Conservation (phyloP, 2,797 vertebrate genomes). For the Florisuga fusca region DNA sequence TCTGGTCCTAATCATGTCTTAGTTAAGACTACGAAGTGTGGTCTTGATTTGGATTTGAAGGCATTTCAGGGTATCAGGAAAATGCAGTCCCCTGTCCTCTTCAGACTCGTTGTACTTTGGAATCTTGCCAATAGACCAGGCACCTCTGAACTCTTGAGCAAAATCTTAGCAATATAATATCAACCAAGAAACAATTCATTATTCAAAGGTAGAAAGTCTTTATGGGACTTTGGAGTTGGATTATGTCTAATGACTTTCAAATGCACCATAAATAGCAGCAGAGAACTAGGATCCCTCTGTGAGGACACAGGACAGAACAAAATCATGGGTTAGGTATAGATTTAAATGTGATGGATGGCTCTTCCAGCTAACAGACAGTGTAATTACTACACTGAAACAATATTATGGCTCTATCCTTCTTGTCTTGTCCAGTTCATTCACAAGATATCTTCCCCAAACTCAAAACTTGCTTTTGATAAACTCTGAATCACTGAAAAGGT, state of each 20-base stretch:
- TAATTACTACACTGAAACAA: not conserved
- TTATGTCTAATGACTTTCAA: not conserved
- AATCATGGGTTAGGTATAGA: not conserved
- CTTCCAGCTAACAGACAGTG: not conserved
- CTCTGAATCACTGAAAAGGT: not conserved
- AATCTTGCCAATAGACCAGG: not conserved
- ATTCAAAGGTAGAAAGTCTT: not conserved
- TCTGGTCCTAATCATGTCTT: not conserved
- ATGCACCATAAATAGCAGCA: not conserved
- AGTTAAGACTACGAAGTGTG: not conserved
- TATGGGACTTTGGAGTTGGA: not conserved
- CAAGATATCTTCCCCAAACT: not conserved
- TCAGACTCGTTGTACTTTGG: not conserved
- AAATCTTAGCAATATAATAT: not conserved
- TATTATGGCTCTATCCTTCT: not conserved
- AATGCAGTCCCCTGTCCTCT: not conserved
- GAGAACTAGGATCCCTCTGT: not conserved
- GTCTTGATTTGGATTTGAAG: not conserved
- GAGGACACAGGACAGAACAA: not conserved
- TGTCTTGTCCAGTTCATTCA: not conserved
- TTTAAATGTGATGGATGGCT: not conserved
- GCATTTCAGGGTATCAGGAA: not conserved
- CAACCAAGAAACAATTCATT: not conserved
- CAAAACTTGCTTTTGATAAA: not conserved
- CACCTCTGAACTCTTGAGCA: not conserved